Evolutionary conservation across 2,888 invertebrate genomes (phyloP), one percentile per base, ranked within the genome.

Genomic region (Enchytraeus crypticus): DNA sequence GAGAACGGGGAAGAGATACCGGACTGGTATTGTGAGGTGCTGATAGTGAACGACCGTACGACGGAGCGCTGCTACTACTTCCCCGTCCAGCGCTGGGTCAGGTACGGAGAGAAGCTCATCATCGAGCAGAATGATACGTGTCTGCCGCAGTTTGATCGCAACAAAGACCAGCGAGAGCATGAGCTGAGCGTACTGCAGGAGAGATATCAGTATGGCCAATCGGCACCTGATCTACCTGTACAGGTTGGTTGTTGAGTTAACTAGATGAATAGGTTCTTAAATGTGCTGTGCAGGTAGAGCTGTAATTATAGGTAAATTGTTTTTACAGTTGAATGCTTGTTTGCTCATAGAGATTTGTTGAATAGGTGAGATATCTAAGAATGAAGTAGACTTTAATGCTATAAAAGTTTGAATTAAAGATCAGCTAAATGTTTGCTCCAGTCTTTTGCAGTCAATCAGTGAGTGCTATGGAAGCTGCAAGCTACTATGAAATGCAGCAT

Each of bases 71-170:
- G 64, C 18, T 74, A 65, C 59, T 69, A 73, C 23, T 77, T 77
- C 63, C 81, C 81, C 0, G 71, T 82, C 3, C 71, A 78, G 60
- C 71, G 80, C 18, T 81, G 81, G 81, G 74, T 81, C 55, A 69
- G 72, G 33, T 67, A 77, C 1, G 70, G 74, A 49, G 57, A 56
- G 26, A 30, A 34, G 34, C 79, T 81, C 67, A 57, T 72, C 30
- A 73, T 81, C 33, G 64, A 69, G 23, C 73, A 77, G 66, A 74
- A 73, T 64, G 80, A 80, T 62, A 75, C 76, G 3, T 70, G 73
- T 32, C 67, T 81, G 54, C 81, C 81, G 0, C 78, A 80, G 66
- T 64, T 70, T 57, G 80, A 80, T 64, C 73, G 74, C 1, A 69
- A 77, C 61, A 58, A 53, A 1, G 76, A 77, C 18, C 74, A 76